Base-by-base conservation (phyloP, 2,797 vertebrate species). In the Sebastes paucispinis region DNA sequence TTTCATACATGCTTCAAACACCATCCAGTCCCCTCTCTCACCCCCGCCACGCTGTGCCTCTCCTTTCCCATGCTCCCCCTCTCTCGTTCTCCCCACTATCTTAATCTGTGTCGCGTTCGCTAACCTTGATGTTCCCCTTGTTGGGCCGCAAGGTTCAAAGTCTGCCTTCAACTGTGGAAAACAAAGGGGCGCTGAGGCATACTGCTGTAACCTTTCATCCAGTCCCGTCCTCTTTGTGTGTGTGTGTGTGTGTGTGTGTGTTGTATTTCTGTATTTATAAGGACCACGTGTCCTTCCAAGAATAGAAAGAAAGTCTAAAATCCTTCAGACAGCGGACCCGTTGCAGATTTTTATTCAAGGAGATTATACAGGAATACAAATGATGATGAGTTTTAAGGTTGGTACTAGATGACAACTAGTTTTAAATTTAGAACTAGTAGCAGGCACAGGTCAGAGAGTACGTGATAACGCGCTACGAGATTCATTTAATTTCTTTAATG, bases 111-210 rank as follows among this genome's bases (percentile, higher is more conserved):
- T 67, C 4, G 34, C 64, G 2, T 83, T 85, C 18, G 60, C 80
- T 47, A 69, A 86, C 86, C 86, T 88, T 85, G 72, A 89, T 84
- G 80, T 89, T 85, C 58, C 86, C 63, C 85, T 77, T n/a, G 65
- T 81, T 29, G 79, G 73, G 69, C 72, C 12, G 27, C n/a, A 1
- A 88, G 71, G 78, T 81, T 92, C 87, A 91, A 85, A 87, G 90
- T 90, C 90, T 69, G 68, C 54, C 73, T 85, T 77, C 14, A 81
- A 77, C 77, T 85, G 47, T 50, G 75, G 74, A 87, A 89, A 81
- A 78, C 77, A 77, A 59, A 65, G 79, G n/a, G 50, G 57, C 20
- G 16, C 79, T 11, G 70, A 69, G 77, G 73, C 64, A 58, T 76
- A 71, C 75, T 66, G 57, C 75, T 63, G 57, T 77, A 54, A 71